A percentile compares a stretch with the other conserved stretches of the same genome.
These are phyloP conservation scores for Corythaixoides concolor DNA, from an alignment of 2,113 vertebrate species.

Conservation along the genomic window DNA sequence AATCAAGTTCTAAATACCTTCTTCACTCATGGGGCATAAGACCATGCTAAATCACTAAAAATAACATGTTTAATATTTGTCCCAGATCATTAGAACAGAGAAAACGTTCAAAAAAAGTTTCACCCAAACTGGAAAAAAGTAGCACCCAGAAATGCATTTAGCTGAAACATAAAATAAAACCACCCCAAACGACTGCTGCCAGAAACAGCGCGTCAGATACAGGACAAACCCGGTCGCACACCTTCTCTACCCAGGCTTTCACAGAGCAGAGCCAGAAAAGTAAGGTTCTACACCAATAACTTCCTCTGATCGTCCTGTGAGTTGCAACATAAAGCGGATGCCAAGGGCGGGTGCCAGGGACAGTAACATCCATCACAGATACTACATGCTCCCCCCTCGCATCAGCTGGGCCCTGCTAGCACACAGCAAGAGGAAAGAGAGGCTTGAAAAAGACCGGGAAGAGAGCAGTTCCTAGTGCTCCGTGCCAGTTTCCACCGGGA, in stretches of 20 bases:
- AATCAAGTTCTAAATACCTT: neutral
- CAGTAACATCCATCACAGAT: rapidly evolving
- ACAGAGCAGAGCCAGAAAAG: too few species aligned
- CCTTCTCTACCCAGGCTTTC: neutral
- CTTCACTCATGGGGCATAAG: too few species aligned
- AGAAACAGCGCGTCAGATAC: too few species aligned
- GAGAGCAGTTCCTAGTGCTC: neutral
- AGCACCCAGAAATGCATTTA: neutral
- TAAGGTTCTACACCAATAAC: rapidly evolving
- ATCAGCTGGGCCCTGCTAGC: too few species aligned
- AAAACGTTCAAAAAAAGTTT: too few species aligned
- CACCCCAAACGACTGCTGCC: neutral
- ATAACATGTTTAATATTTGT: neutral
- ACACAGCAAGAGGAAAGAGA: too few species aligned
- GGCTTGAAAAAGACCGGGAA: rapidly evolving
- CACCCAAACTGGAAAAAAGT: too few species aligned
- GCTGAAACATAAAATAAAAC: neutral
- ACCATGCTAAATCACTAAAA: neutral
- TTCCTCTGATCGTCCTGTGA: rapidly evolving
- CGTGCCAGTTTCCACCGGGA: neutral
- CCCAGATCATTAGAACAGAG: neutral
- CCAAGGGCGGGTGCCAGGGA: neutral
- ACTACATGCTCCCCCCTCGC: rapidly evolving
- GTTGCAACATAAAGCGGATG: rapidly evolving
- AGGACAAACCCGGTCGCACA: rapidly evolving